A percentile compares a stretch with the other conserved stretches of the same genome.
Evolutionary conservation across 1,140 invertebrate species (phyloP).

Genomic region (Arion vulgaris): DNA sequence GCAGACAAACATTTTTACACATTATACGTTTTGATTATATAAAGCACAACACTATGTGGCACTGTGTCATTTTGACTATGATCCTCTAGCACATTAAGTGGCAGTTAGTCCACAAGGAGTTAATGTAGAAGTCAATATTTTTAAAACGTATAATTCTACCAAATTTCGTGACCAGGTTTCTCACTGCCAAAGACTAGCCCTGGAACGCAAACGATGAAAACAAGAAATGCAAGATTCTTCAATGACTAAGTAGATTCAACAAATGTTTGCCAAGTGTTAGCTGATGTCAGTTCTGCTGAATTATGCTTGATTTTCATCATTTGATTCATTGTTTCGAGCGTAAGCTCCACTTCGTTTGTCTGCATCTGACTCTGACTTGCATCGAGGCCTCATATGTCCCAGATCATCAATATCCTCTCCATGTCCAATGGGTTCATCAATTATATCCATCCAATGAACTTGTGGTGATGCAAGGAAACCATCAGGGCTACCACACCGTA

Average conservation of each 20-base stretch:
- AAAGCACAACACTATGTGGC: no score
- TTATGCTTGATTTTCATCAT: not conserved
- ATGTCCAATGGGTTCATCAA: not conserved
- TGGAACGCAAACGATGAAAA: not conserved
- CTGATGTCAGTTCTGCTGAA: not conserved
- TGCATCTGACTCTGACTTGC: constrained; percentile 40
- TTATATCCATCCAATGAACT: constrained; percentile 2
- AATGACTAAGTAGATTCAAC: not conserved
- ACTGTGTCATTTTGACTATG: no score
- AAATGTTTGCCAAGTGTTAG: not conserved
- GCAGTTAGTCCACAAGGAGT: no score
- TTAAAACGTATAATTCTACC: no score
- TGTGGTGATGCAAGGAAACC: not conserved
- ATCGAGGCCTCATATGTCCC: constrained; percentile 33
- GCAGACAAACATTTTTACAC: no score
- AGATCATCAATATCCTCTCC: not conserved
- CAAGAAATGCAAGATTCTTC: not conserved
- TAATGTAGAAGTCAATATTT: no score
- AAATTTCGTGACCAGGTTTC: no score
- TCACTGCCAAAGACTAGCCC: no score
- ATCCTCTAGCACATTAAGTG: no score
- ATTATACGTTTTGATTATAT: no score
- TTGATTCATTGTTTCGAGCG: not conserved
- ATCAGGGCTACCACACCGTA: not conserved
- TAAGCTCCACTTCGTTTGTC: not conserved